Percentiles rank a stretch among this genome's conserved stretches.
Evolutionary conservation across 2,888 invertebrate species (phyloP).

Genomic region (Cheiracanthium punctorium): DNA sequence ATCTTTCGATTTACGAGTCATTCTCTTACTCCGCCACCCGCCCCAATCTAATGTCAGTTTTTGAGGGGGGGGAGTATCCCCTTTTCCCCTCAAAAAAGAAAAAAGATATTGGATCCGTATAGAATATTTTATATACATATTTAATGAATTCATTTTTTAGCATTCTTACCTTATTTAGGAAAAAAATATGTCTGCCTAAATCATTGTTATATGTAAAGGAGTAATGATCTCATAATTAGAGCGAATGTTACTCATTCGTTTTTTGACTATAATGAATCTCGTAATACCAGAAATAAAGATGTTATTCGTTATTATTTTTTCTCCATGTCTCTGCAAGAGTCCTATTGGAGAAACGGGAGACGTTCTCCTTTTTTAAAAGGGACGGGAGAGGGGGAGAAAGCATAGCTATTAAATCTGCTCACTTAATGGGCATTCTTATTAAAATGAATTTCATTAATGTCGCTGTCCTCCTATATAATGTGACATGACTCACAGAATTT

Average conservation of each 20-base stretch:
- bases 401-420: too few species aligned
- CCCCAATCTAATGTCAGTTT: too few species aligned
- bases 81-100: background rate
- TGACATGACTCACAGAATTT: too few species aligned
- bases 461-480: too few species aligned
- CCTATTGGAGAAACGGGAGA: too few species aligned
- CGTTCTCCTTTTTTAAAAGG: too few species aligned
- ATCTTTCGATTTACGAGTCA: background rate
- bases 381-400: too few species aligned
- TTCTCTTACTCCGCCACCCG: too few species aligned
- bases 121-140: background rate
- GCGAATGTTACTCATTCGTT: background rate
- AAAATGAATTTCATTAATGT: too few species aligned
- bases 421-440: too few species aligned
- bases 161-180: background rate
- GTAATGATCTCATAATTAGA: constrained; percentile 4
- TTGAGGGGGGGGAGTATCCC: background rate
- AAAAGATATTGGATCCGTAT: background rate
- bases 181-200: background rate
- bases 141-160: background rate
- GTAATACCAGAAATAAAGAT: background rate
- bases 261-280: background rate
- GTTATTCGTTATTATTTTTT: background rate
- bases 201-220: background rate
- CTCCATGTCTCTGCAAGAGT: too few species aligned